phyloP scores from a whole-genome alignment of 2,797 vertebrate species.

The Myotis planiceps region DNA sequence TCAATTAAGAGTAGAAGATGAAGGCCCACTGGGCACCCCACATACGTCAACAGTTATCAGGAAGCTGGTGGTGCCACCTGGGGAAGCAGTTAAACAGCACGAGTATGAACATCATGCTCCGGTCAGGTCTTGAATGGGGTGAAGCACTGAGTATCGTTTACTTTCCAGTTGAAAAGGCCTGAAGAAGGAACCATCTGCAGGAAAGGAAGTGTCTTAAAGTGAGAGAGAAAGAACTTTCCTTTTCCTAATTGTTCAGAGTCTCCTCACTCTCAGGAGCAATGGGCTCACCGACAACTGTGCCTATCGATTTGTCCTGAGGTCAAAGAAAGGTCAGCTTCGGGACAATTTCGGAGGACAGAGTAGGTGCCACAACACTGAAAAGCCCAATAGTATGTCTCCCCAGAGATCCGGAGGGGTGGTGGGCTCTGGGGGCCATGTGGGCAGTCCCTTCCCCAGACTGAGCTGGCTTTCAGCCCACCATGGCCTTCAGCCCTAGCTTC shows the following conservation, averaged over 20 bases:
- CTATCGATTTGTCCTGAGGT: no score
- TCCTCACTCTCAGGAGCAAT: neutral
- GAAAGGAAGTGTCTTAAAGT: neutral
- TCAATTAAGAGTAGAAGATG: neutral
- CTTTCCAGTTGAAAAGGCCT: neutral
- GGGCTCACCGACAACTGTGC: rapidly evolving
- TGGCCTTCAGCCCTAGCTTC: no score
- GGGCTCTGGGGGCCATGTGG: rapidly evolving
- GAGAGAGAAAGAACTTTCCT: neutral
- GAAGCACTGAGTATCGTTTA: neutral
- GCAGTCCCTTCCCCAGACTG: rapidly evolving
- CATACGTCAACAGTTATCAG: rapidly evolving
- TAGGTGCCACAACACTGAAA: neutral
- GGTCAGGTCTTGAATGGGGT: rapidly evolving
- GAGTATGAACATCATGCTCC: no score
- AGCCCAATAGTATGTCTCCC: neutral
- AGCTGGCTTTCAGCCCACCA: no score
- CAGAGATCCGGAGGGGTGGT: neutral
- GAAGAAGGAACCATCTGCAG: neutral
- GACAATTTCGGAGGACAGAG: neutral
- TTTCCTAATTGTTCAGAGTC: neutral
- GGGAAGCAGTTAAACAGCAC: rapidly evolving
- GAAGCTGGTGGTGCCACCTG: rapidly evolving
- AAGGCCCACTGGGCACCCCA: rapidly evolving
- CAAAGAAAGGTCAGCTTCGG: neutral